phyloP scores from a whole-genome alignment of 2,113 vertebrate species.

The Microcebus ravelobensis region DNA sequence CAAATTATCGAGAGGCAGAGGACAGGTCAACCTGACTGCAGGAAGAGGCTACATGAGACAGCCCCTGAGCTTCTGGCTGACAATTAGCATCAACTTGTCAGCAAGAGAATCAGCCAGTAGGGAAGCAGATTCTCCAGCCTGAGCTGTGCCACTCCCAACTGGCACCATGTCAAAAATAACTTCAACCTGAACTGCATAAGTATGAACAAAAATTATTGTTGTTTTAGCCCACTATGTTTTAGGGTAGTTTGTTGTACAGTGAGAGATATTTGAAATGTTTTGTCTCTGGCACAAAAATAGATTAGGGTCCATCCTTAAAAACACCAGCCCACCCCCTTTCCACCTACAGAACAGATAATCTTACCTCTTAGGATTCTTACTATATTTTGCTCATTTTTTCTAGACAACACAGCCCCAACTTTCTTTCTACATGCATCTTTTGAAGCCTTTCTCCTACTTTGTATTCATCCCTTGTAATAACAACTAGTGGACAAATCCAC shows the following conservation, averaged over 20 bases:
- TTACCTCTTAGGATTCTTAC: not conserved
- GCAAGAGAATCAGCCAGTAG: not conserved
- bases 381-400: not conserved
- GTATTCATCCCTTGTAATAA: not conserved
- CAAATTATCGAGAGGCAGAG: not conserved
- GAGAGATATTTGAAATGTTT: not conserved
- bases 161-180: not conserved
- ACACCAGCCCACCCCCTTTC: not conserved
- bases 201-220: not conserved
- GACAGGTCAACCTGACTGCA: not conserved
- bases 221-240: not conserved
- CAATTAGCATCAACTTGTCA: not conserved
- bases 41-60: not conserved
- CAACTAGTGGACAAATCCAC: not conserved
- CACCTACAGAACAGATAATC: not conserved
- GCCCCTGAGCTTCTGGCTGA: not conserved
- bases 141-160: not conserved
- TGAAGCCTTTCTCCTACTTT: not conserved
- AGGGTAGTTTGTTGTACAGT: not conserved
- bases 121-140: not conserved
- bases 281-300: not conserved
- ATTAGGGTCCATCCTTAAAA: not conserved
- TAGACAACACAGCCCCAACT: not conserved
- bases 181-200: not conserved
- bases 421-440: not conserved